Evolutionary conservation across 2,113 vertebrate genomes (phyloP), one percentile per base, ranked within the genome.

Genomic region (Rhabdornis inornatus): DNA sequence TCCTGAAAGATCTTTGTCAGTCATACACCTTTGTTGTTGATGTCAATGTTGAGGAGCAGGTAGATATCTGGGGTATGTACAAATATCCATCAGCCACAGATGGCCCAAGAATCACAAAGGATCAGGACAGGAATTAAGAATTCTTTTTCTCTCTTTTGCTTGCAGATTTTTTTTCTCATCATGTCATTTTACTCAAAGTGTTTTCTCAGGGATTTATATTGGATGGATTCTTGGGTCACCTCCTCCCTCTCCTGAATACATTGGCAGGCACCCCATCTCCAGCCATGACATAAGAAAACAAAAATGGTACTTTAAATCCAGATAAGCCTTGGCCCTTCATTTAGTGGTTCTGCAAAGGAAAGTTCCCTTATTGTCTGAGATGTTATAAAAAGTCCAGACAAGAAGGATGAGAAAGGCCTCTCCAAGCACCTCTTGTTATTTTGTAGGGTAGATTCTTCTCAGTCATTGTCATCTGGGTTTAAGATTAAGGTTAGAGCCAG

Each of bases 1-100:
- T 66, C 33, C 40, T 50, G 35, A 17, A 77, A 77, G 33, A 20
- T 4, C 8, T 37, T 40, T n/a, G 50, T 82, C 17, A 50, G 1
- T 52, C 40, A 49, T 33, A 21, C 16, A 49, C 3, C 2, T 59
- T 44, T 72, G 24, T 16, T 82, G 33, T 14, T 82, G 45, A 27
- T 37, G 28, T 25, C 0, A 3, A 49, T 30, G 3, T 7, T 59
- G n/a, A 59, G 7, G 16, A 47, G 3, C 28, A 20, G 28, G 44
- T n/a, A 30, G 25, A 47, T 53, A 42, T 7, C 11, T 24, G n/a
- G n/a, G 5, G 9, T 45, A 47, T 22, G 15, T 25, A 53, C 21
- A 39, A 20, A 25, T 68, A 57, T 10, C 13, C 42, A 27, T 22
- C 42, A 39, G 10, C 6, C 37, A 57, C 10, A 27, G 20, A 18